A percentile compares a stretch with the other conserved stretches of the same genome.
These are phyloP conservation scores for Trachemys scripta DNA, from an alignment of 2,113 vertebrate species.

Conservation along the genomic window DNA sequence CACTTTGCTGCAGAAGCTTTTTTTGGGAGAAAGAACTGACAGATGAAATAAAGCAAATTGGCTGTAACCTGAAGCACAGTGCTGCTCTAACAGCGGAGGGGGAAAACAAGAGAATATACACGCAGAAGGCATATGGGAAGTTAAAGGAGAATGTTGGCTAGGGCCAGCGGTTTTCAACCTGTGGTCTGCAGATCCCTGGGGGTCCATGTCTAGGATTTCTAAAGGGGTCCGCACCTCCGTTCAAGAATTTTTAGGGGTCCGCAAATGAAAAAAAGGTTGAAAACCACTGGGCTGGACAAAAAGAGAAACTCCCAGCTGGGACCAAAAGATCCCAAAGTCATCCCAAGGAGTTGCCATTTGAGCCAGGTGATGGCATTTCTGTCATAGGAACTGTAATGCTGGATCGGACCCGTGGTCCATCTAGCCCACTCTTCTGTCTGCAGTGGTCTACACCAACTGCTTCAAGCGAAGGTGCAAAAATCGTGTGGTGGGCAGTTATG, in stretches of 20 bases:
- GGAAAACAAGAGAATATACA: rapidly evolving
- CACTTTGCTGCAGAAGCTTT: background rate
- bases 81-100: background rate
- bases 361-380: background rate
- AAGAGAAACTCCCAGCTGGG: background rate
- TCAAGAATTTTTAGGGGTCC: background rate
- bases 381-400: background rate
- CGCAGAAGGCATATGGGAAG: background rate
- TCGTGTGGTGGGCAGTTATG: no score
- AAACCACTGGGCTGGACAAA: background rate
- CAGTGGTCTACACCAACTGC: background rate
- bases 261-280: background rate
- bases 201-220: no score
- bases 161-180: background rate
- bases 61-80: rapidly evolving
- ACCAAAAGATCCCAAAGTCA: background rate
- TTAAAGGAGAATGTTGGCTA: background rate
- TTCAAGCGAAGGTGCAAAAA: background rate
- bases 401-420: background rate
- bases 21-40: rapidly evolving
- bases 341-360: background rate
- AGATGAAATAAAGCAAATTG: background rate
- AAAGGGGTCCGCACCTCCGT: no score
- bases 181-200: background rate
- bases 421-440: background rate